Base-by-base conservation (phyloP, 2,113 vertebrate genomes). In the Ciconia boyciana region DNA sequence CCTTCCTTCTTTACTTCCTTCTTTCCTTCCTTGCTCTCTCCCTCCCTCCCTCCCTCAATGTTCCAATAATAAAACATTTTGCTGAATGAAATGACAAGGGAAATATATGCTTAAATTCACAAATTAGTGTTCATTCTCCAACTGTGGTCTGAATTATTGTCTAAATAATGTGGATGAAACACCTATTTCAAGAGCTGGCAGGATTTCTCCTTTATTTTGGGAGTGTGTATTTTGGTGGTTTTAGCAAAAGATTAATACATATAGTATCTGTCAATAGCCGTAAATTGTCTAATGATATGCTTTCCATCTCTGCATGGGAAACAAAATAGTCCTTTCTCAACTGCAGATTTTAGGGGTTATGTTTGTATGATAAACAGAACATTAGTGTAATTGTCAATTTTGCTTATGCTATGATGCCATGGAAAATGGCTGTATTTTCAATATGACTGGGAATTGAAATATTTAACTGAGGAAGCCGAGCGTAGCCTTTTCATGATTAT, bases 341-440 rank as follows among this genome's bases (percentile, higher is more conserved):
- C 80, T 43, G 43, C 41, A 52, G 34, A 55, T 89, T 57, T 70
- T 60, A 15, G 34, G 46, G 36, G 51, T 48, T 88, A 26, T 48
- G 52, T 89, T 84, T 77, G 11, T 90, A 7, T 58, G 82, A 71
- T 64, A 78, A 96, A 85, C 77, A 91, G 72, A 86, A 83, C 48
- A 86, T 85, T 46, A 74, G 66, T 36, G 52, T 61, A 81, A 94
- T 70, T 93, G 68, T 89, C 91, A 94, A 6, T 85, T 86, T 86
- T 94, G 46, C 62, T 81, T 16, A 49, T 68, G 54, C 41, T 87
- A 17, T 5, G 15, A 10, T 57, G 80, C 72, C n/a, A 43, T 9
- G 48, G 91, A 90, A 95, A 79, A 87, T 72, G 60, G 41, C 64
- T 89, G 26, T 66, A 61, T 94, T 92, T 96, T 93, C 79, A 79